Base-by-base conservation (phyloP, 1,140 invertebrate genomes). In the Brachystomella parvula region DNA sequence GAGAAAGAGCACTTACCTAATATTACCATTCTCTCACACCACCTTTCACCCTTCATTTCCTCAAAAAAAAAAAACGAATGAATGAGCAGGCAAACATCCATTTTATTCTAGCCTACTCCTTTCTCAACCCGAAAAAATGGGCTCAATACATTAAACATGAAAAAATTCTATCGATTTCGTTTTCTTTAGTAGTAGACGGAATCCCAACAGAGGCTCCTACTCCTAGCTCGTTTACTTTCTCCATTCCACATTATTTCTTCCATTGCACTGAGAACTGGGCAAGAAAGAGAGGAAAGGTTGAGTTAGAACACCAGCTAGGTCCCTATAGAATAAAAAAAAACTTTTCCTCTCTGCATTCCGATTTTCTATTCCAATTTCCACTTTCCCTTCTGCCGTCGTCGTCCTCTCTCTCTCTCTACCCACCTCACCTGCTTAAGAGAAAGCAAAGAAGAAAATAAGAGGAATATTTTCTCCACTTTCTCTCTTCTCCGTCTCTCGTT, bases 1-100 rank as follows among this genome's bases (percentile, higher is more conserved):
- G 49, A 26, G 49, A 53, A 53, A 53, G 49, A 17, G 49, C 49
- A 53, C 49, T 53, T 53, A 53, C 12, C 49, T 53, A 53, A 53
- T 53, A 53, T 53, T 53, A 24, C 49, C 49, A 39, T 39, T 39
- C 49, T 53, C 49, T 26, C 49, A 3, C 24, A 53, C 24, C 35
- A 17, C 12, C 49, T 53, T 53, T 53, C 49, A 53, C 49, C 49
- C 49, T 53, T 53, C 49, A 53, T 53, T 53, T 53, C 49, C 49
- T 53, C 6, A 6, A 17, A 12, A 6, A n/a, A 3, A 53, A 6
- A 24, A 44, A 53, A 53, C 15, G 49, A 53, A 53, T 53, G 49
- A 53, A 53, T 53, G 49, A 53, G 49, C 49, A 53, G 49, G 49
- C 49, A 53, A 53, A 53, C 49, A 53, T 53, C 49, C 49, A 53